These are phyloP conservation scores for Schlechtendalia chinensis DNA, from an alignment of 1,140 invertebrate genomes.

Conservation along the genomic window DNA sequence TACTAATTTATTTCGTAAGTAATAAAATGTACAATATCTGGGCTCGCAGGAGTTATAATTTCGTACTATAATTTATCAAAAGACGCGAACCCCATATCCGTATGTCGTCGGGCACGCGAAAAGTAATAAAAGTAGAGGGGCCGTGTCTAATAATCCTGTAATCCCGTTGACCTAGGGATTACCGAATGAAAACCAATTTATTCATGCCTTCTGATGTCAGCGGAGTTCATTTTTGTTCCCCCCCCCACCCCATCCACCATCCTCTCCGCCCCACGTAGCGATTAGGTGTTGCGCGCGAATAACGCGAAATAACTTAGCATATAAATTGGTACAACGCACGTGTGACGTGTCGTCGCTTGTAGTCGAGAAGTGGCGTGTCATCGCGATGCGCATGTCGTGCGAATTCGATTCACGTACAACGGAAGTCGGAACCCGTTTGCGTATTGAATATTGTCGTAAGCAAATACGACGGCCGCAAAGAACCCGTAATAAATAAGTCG, in stretches of 20 bases:
- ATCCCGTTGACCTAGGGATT: constrained; percentile 46
- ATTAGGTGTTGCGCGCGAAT: not conserved
- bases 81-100: constrained; percentile 7
- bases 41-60: constrained; percentile 38
- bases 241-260: too few species aligned
- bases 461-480: too few species aligned
- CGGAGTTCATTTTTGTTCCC: constrained; percentile 38
- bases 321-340: constrained; percentile 7
- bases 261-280: too few species aligned
- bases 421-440: too few species aligned
- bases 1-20: constrained; percentile 44
- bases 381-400: too few species aligned
- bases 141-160: constrained; percentile 45
- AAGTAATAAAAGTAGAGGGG: constrained; percentile 47
- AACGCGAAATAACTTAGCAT: constrained; percentile 36
- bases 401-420: too few species aligned
- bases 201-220: constrained; percentile 44
- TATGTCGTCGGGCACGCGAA: constrained; percentile 1
- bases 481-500: too few species aligned
- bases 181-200: constrained; percentile 50
- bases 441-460: too few species aligned
- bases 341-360: too few species aligned
- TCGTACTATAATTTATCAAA: constrained; percentile 47
- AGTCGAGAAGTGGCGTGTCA: not conserved
- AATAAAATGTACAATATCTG: constrained; percentile 45